Percentiles rank a stretch among this genome's conserved stretches.
Evolutionary conservation across 2,113 vertebrate species (phyloP).

Genomic region (Cygnus atratus): DNA sequence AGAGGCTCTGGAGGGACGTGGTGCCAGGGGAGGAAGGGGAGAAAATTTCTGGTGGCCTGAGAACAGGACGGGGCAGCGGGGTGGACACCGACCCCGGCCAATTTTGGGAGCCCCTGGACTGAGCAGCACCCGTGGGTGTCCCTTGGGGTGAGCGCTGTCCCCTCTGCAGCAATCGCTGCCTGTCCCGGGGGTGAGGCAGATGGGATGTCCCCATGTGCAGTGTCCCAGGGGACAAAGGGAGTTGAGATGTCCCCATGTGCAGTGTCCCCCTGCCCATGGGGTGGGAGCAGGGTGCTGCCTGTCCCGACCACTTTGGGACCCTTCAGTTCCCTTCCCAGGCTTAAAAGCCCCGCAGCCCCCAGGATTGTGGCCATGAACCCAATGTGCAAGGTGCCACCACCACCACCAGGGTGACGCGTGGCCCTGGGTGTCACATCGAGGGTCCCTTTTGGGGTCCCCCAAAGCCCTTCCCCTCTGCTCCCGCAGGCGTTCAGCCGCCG

Average conservation of each 20-base stretch:
- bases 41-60: neutral
- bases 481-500: neutral
- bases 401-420: neutral
- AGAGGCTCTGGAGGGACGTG: too few species aligned
- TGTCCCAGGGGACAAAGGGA: neutral
- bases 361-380: too few species aligned
- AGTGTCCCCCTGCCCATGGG: neutral
- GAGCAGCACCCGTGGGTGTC: neutral
- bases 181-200: neutral
- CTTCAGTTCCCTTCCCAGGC: neutral
- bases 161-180: neutral
- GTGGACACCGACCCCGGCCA: too few species aligned
- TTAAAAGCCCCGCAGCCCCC: too few species aligned
- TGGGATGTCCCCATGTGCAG: neutral
- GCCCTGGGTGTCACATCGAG: neutral
- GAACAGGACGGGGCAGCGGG: too few species aligned
- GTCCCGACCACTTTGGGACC: neutral
- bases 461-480: neutral
- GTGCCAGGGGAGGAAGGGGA: too few species aligned
- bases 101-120: too few species aligned
- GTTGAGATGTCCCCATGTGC: neutral
- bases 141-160: accelerated
- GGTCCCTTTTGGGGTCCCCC: neutral
- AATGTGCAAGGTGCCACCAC: neutral
- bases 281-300: neutral